Evolutionary conservation across 1,140 invertebrate genomes (phyloP).

Genomic region (Hormaphis cornu): DNA sequence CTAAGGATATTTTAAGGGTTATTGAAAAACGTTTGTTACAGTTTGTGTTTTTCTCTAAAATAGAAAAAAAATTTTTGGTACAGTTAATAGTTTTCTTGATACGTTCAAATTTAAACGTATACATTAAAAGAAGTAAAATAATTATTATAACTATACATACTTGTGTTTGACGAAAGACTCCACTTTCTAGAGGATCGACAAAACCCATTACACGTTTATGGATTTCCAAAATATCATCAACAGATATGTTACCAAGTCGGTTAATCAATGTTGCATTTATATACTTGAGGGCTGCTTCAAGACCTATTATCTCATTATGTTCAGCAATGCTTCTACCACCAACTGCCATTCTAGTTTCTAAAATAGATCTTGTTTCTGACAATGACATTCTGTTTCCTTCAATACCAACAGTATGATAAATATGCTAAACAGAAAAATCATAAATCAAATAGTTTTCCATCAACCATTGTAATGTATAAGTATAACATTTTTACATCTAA

Average conservation of each 20-base stretch:
- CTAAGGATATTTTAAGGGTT: too few relatives aligned
- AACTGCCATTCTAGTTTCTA: conserved; percentile 87
- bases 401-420: conserved; percentile 94
- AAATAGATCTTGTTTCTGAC: conserved; percentile 80
- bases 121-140: neutral
- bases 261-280: conserved; percentile 84
- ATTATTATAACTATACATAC: conserved; percentile 45
- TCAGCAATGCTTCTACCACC: conserved; percentile 90
- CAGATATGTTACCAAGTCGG: conserved; percentile 57
- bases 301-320: conserved; percentile 89
- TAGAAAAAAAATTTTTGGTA: too few relatives aligned
- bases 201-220: conserved; percentile 86
- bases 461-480: too few relatives aligned
- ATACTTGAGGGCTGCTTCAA: conserved; percentile 91
- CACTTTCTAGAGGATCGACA: conserved; percentile 82
- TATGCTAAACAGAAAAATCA: conserved; percentile 57
- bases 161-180: conserved; percentile 69
- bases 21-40: too few relatives aligned
- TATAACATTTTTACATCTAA: neutral
- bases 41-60: too few relatives aligned
- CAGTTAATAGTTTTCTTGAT: too few relatives aligned
- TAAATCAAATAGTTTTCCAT: neutral
- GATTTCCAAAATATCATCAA: conserved; percentile 85
- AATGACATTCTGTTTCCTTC: conserved; percentile 96
- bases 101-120: neutral